Percentiles rank a stretch among this genome's conserved stretches.
phyloP scores from a whole-genome alignment of 2,888 invertebrate species.

The Cerceris rybyensis region DNA sequence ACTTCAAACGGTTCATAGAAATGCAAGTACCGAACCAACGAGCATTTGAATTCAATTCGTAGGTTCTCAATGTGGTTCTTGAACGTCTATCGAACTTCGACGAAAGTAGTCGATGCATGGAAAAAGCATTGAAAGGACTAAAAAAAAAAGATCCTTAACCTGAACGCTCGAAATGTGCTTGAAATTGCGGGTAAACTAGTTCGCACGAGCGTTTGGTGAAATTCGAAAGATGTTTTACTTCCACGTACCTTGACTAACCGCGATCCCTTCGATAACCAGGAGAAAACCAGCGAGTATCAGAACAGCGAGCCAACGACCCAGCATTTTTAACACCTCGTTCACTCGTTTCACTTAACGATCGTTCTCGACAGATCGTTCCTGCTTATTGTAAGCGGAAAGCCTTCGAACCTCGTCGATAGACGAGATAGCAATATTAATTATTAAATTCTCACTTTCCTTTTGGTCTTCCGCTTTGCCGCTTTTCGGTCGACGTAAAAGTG shows the following conservation, averaged over 20 bases:
- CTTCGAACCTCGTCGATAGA: conserved; percentile 4
- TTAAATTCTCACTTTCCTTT: background rate
- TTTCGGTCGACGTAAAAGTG: background rate
- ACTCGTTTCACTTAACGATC: conserved; percentile 52
- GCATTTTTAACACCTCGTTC: conserved; percentile 74
- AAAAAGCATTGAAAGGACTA: background rate
- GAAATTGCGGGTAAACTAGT: background rate
- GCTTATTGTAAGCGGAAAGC: background rate
- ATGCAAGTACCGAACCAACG: background rate
- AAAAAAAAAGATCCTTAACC: background rate
- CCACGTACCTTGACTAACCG: conserved; percentile 73
- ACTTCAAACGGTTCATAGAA: background rate
- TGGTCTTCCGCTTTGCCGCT: background rate
- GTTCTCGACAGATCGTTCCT: conserved; percentile 27
- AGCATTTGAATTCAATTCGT: conserved; percentile 7
- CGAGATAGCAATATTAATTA: conserved; percentile 3
- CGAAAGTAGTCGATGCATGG: conserved; percentile 24
- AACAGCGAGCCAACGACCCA: conserved; percentile 72
- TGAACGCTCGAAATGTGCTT: background rate
- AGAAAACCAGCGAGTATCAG: conserved; percentile 71
- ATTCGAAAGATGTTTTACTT: conserved; percentile 9
- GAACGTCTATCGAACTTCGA: conserved; percentile 8
- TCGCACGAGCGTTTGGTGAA: conserved; percentile 31
- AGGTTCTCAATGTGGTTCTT: background rate
- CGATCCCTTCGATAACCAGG: conserved; percentile 73